These are phyloP conservation scores for Entomyzon cyanotis DNA, from an alignment of 2,113 vertebrate genomes.

Conservation along the genomic window DNA sequence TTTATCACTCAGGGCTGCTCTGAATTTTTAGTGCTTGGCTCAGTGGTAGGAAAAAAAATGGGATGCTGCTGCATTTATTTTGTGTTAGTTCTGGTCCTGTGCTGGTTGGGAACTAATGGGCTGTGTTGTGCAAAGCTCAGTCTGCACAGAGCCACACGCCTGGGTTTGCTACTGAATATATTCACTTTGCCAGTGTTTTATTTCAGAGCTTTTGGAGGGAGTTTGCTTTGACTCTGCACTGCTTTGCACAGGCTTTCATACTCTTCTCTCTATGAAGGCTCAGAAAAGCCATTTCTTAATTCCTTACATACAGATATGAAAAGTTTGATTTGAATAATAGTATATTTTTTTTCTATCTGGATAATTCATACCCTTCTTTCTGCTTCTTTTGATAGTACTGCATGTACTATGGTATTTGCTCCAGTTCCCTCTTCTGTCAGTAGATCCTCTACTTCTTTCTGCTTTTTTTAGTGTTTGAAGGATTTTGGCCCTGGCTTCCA, in stretches of 20 bases:
- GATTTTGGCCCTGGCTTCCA: not conserved
- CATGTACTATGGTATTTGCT: not conserved
- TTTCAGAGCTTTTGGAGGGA: not conserved
- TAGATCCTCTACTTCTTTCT: not conserved
- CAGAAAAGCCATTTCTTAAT: not conserved
- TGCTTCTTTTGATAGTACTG: not conserved
- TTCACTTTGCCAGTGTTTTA: not conserved
- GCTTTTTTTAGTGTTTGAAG: not conserved
- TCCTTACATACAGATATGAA: not conserved
- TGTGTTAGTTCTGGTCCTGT: not conserved
- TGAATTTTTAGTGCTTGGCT: conserved; percentile 29
- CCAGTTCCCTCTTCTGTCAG: not conserved
- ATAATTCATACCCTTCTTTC: not conserved
- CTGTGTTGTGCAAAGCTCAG: not conserved
- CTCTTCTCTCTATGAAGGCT: not conserved
- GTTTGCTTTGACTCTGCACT: not conserved
- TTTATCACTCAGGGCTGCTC: conserved; percentile 32
- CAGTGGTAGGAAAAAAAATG: not conserved
- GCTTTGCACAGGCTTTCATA: not conserved
- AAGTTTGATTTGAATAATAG: not conserved
- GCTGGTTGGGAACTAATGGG: not conserved
- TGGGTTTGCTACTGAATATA: not conserved
- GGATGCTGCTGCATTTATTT: not conserved
- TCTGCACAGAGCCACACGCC: not conserved
- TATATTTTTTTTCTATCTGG: not conserved